phyloP scores from a whole-genome alignment of 2,113 vertebrate species.

The Dasyurus viverrinus region DNA sequence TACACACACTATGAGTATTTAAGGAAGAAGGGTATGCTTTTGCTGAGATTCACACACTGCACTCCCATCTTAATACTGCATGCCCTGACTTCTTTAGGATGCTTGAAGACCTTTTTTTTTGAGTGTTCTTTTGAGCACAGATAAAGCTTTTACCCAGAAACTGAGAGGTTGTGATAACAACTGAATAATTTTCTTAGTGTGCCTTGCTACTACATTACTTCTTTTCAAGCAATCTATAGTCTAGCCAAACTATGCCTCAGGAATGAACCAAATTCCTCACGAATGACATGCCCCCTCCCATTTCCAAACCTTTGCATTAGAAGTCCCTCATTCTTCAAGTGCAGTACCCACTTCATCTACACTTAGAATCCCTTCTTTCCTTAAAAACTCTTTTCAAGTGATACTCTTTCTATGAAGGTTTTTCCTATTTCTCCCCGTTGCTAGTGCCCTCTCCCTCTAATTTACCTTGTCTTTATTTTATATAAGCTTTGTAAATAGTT shows the following conservation, averaged over 20 bases:
- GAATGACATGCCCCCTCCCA: not conserved
- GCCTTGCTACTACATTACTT: not conserved
- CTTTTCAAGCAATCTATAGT: not conserved
- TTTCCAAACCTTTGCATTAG: not conserved
- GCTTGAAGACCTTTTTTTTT: not conserved
- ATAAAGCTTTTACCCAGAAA: not conserved
- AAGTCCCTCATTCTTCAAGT: not conserved
- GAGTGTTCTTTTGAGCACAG: not conserved
- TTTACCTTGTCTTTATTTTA: not conserved
- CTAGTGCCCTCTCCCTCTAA: not conserved
- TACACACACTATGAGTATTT: not conserved
- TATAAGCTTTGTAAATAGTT: not conserved
- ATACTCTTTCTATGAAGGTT: not conserved
- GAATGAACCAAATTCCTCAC: not conserved
- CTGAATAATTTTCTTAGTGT: constrained; percentile 12
- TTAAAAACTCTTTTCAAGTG: not conserved
- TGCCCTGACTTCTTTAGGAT: not conserved
- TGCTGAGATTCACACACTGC: not conserved
- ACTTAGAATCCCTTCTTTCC: not conserved
- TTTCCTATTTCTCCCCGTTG: not conserved
- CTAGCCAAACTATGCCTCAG: not conserved
- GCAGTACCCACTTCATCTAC: not conserved
- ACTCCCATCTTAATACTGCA: not conserved
- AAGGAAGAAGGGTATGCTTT: not conserved
- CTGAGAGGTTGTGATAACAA: not conserved